Base-by-base conservation (phyloP, 2,888 invertebrate genomes). In the Branchellion lobata region DNA sequence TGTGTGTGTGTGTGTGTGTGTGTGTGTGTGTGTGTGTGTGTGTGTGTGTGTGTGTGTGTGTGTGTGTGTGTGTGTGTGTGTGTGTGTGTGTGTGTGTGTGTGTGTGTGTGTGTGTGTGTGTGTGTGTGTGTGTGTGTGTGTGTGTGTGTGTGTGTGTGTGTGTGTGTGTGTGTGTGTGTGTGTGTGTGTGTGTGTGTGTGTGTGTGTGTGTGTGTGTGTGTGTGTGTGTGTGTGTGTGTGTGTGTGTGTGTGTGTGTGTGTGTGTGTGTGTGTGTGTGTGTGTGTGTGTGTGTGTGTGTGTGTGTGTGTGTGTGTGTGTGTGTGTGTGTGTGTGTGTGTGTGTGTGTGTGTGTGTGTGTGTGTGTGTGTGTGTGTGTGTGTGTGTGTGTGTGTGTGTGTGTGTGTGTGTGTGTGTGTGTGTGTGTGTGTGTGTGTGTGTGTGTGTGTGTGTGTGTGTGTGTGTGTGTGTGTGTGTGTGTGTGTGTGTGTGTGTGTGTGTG, bases 1-100 rank as follows among this genome's bases (percentile, higher is more conserved):
- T 77, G 40, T 77, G 33, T 77, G 40, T 68, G 36, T 68, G 68
- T 77, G 36, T 77, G 40, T 77, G 36, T 77, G 36, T 77, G 36
- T 77, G 36, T 77, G 36, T 65, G 36, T 77, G 36, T 57, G 61
- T 57, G 61, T 57, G 61, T 57, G 61, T 57, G 61, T 57, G 61
- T 57, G 61, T 57, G 61, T 57, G 61, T 57, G 61, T 57, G 61
- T 57, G 61, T 57, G 61, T 57, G 61, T 57, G 61, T 57, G 61
- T 57, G 61, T 57, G 8, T 57, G 61, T 57, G 61, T 57, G 61
- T 57, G n/a, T 57, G 61, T 57, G 61, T 57, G 61, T 57, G 61
- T 57, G 61, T 57, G 61, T 57, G 61, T 57, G 61, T 57, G 61
- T 57, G 8, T 57, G 61, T 57, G 61, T 57, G 61, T 57, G 61